These are phyloP conservation scores for Cheiracanthium punctorium DNA, from an alignment of 2,888 invertebrate species.

Conservation along the genomic window DNA sequence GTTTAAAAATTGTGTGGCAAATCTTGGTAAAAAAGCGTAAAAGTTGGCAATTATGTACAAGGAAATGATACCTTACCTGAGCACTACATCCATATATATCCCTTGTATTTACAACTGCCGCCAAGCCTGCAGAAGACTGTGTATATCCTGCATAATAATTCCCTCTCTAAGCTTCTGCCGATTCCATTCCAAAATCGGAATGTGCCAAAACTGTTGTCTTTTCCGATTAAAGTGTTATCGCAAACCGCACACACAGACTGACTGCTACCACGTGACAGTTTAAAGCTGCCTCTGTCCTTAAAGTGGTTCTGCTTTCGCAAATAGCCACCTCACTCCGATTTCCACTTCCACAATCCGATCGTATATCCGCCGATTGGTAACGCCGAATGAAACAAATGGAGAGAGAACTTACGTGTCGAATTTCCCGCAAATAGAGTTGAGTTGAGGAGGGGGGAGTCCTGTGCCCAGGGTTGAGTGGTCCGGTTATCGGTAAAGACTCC, in stretches of 20 bases:
- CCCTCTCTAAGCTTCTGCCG: background rate
- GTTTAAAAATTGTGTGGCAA: too few relatives aligned
- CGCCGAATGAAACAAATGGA: background rate
- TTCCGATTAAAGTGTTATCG: constrained; percentile 12
- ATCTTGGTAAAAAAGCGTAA: too few relatives aligned
- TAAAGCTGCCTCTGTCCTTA: background rate
- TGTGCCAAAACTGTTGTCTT: constrained; percentile 5
- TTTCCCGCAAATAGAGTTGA: too few relatives aligned
- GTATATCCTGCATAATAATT: background rate
- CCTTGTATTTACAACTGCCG: too few relatives aligned
- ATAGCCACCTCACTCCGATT: too few relatives aligned
- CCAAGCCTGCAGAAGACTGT: too few relatives aligned
- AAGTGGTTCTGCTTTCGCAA: background rate
- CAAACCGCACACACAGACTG: constrained; percentile 5
- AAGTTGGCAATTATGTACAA: too few relatives aligned
- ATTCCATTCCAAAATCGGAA: background rate
- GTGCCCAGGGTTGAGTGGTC: background rate
- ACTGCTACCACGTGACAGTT: constrained; percentile 1
- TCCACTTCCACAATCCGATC: too few relatives aligned
- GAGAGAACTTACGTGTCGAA: too few relatives aligned
- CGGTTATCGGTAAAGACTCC: background rate
- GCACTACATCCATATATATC: too few relatives aligned
- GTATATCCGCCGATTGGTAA: background rate
- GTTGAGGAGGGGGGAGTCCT: too few relatives aligned
- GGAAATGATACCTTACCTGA: too few relatives aligned